A percentile compares a stretch with the other conserved stretches of the same genome.
phyloP scores from a whole-genome alignment of 2,888 invertebrate species.

The Seira sanloemensis region DNA sequence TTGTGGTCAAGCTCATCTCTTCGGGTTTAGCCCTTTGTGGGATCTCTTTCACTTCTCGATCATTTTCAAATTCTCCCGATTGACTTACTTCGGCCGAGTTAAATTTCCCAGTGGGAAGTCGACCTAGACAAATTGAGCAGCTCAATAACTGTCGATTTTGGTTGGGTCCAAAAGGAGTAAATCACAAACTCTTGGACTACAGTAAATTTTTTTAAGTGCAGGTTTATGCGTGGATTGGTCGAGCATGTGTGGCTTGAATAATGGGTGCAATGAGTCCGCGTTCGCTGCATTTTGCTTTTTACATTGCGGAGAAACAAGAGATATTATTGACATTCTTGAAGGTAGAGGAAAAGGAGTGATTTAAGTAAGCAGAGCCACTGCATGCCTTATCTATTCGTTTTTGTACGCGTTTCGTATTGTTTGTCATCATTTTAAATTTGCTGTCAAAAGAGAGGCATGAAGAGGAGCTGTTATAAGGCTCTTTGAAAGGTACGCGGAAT shows the following conservation, averaged over 20 bases:
- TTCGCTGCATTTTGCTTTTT: too few relatives aligned
- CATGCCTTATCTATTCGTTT: background rate
- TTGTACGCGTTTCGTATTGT: constrained; percentile 14
- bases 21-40: constrained; percentile 1
- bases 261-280: too few relatives aligned
- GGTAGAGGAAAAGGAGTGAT: too few relatives aligned
- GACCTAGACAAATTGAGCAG: constrained; percentile 67
- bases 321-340: too few relatives aligned
- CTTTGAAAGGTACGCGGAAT: background rate
- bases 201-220: too few relatives aligned
- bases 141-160: constrained; percentile 63
- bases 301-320: too few relatives aligned
- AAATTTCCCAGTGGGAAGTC: constrained; percentile 57
- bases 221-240: too few relatives aligned
- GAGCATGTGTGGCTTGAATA: too few relatives aligned
- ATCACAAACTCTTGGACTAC: too few relatives aligned
- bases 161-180: background rate
- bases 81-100: constrained; percentile 21
- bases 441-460: constrained; percentile 19
- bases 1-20: constrained; percentile 8
- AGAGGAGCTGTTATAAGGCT: background rate
- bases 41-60: constrained; percentile 18
- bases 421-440: constrained; percentile 39
- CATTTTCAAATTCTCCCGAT: background rate
- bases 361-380: background rate